phyloP scores from a whole-genome alignment of 2,113 vertebrate species.

The Ancistrus triradiatus region DNA sequence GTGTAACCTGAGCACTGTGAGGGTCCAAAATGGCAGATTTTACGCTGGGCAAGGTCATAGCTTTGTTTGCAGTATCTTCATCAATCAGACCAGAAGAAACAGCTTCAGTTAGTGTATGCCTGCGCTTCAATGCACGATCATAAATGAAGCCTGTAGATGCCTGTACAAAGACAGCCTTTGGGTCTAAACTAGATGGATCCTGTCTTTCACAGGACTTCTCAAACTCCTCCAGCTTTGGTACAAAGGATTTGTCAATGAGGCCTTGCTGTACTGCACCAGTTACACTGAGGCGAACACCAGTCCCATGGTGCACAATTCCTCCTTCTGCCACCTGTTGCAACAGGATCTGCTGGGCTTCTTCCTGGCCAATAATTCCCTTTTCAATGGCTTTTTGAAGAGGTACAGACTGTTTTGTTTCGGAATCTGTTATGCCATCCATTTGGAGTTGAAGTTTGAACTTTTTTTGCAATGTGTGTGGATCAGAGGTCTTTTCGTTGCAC shows the following conservation, averaged over 20 bases:
- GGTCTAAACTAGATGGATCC: conserved; percentile 60
- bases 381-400: conserved; percentile 72
- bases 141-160: conserved; percentile 64
- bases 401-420: conserved; percentile 69
- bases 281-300: conserved; percentile 82
- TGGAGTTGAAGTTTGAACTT: conserved; percentile 81
- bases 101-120: conserved; percentile 68
- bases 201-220: conserved; percentile 67
- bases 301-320: conserved; percentile 83
- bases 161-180: conserved; percentile 64
- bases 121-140: conserved; percentile 64
- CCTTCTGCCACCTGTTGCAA: conserved; percentile 82
- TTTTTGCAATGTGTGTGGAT: conserved; percentile 62
- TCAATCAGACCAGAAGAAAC: conserved; percentile 69
- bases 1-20: conserved; percentile 67
- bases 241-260: conserved; percentile 68
- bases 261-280: conserved; percentile 71
- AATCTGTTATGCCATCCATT: conserved; percentile 81
- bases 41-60: conserved; percentile 57
- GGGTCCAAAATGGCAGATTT: conserved; percentile 73
- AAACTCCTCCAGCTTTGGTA: conserved; percentile 68
- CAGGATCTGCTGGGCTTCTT: conserved; percentile 70
- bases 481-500: conserved; percentile 73
- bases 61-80: conserved; percentile 52
- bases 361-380: conserved; percentile 69